phyloP scores from a whole-genome alignment of 2,797 vertebrate species.

The Leptoclinus maculatus region DNA sequence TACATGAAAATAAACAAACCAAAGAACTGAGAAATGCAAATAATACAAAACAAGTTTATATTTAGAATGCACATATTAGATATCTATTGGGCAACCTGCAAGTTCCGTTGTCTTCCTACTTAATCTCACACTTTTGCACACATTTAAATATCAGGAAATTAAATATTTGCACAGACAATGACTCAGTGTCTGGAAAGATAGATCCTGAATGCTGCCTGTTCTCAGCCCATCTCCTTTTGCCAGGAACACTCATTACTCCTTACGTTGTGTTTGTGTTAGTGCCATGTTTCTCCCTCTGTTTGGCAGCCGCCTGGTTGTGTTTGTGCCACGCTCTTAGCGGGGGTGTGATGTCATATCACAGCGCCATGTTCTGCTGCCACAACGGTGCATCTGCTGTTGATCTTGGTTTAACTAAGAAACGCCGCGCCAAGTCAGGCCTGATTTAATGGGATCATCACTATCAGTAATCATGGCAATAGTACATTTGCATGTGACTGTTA shows the following conservation, averaged over 20 bases:
- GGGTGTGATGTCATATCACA: conserved; percentile 82
- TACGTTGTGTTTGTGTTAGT: conserved; percentile 53
- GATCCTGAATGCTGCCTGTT: conserved; percentile 32
- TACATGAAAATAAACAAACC: neutral
- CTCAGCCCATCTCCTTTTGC: conserved; percentile 5
- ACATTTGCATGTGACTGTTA: conserved; percentile 16
- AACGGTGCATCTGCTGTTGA: conserved; percentile 74
- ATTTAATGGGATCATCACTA: conserved; percentile 41
- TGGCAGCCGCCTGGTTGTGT: conserved; percentile 70
- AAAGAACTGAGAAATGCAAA: neutral
- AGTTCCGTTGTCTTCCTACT: conserved; percentile 11
- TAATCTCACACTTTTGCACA: conserved; percentile 30
- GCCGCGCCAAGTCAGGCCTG: conserved; percentile 42
- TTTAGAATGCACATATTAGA: neutral
- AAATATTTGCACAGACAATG: conserved; percentile 42
- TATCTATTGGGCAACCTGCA: neutral
- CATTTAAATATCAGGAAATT: conserved; percentile 46
- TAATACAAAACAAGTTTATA: neutral
- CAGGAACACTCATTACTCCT: conserved; percentile 61
- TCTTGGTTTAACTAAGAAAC: conserved; percentile 52
- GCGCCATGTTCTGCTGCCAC: conserved; percentile 65
- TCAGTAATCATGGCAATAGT: conserved; percentile 10
- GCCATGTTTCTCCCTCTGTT: conserved; percentile 63
- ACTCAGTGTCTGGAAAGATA: conserved; percentile 33
- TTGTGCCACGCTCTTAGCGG: conserved; percentile 79